Percentiles rank a stretch among this genome's conserved stretches.
These are phyloP conservation scores for Drosophila mercatorum DNA, from an alignment of 2,888 invertebrate species.

Conservation along the genomic window DNA sequence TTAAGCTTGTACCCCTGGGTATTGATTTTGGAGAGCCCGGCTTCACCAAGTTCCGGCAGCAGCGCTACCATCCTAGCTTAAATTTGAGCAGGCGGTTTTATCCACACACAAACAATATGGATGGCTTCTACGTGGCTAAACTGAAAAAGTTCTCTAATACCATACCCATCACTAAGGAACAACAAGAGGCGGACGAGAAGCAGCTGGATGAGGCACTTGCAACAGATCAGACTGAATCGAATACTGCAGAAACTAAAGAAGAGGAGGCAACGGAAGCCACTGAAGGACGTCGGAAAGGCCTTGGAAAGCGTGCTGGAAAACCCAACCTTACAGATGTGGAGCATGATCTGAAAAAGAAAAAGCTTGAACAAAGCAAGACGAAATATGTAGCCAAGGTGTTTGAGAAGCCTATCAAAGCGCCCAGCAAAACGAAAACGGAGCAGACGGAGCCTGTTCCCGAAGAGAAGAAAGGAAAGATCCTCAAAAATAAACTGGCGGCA, in stretches of 20 bases:
- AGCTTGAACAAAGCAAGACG: constrained; percentile 74
- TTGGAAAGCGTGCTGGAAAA: constrained; percentile 82
- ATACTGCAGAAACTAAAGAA: constrained; percentile 31
- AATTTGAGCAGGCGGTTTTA: constrained; percentile 96
- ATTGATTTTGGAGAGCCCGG: constrained; percentile 98
- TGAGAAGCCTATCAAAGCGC: constrained; percentile 81
- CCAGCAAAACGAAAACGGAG: constrained; percentile 56
- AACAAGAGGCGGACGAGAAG: constrained; percentile 84
- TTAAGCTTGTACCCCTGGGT: constrained; percentile 96
- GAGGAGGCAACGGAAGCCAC: constrained; percentile 49
- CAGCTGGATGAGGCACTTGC: constrained; percentile 78
- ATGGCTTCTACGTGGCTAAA: constrained; percentile 99
- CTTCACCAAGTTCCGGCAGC: constrained; percentile 93
- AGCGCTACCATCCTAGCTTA: constrained; percentile 95
- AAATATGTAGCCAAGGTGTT: constrained; percentile 84
- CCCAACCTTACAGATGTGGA: constrained; percentile 79
- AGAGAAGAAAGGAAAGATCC: constrained; percentile 14
- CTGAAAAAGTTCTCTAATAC: constrained; percentile 97
- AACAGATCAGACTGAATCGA: constrained; percentile 51
- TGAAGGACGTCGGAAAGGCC: constrained; percentile 53
- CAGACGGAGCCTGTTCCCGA: neutral
- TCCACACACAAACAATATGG: constrained; percentile 99
- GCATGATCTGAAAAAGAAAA: constrained; percentile 81
- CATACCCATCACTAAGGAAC: constrained; percentile 85
- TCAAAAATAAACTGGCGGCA: neutral